Percentiles rank a stretch among this genome's conserved stretches.
Conservation (phyloP, 2,113 vertebrate species). For the Procavia capensis region DNA sequence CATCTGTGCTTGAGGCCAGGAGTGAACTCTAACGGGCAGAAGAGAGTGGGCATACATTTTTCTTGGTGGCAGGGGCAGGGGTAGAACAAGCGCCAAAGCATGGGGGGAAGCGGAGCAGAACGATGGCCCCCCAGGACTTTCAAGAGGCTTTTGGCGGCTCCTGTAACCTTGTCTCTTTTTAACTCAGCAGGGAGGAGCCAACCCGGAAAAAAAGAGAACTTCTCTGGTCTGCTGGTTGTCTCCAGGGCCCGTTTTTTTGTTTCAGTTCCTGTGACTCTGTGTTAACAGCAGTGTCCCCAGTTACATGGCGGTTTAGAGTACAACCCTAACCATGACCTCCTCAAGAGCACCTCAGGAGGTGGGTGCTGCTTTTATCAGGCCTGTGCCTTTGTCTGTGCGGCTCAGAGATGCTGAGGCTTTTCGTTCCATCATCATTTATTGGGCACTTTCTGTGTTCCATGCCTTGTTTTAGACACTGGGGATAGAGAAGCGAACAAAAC, state of each 20-base stretch:
- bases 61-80: background rate
- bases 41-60: background rate
- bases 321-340: background rate
- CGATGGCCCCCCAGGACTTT: background rate
- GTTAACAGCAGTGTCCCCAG: background rate
- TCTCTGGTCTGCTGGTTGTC: background rate
- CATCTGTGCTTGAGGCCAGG: background rate
- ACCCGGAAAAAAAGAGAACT: constrained; percentile 34
- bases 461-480: background rate
- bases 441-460: background rate
- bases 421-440: background rate
- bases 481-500: background rate
- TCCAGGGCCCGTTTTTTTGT: constrained; percentile 19
- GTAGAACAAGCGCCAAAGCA: background rate
- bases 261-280: constrained; percentile 63
- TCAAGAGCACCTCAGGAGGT: background rate
- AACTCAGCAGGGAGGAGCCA: constrained; percentile 14
- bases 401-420: background rate
- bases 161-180: background rate
- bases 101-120: background rate
- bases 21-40: background rate
- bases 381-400: background rate
- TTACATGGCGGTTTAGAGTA: background rate
- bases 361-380: background rate
- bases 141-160: background rate